Conservation (phyloP, 2,113 vertebrate genomes). For the Manacus vitellinus region DNA sequence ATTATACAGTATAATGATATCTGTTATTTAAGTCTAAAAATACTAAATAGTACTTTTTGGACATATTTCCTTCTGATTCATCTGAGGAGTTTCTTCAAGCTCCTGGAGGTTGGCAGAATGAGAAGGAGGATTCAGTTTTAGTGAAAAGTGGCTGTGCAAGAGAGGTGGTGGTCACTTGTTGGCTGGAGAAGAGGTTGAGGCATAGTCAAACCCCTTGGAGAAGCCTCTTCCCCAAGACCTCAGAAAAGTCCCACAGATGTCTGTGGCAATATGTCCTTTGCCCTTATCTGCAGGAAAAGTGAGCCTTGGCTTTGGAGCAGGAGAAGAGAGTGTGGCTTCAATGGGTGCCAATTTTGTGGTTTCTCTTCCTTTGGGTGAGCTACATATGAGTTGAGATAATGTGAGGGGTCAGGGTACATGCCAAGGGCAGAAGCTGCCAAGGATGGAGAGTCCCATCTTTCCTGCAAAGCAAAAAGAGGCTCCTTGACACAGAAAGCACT, state of each 20-base stretch:
- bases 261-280: neutral
- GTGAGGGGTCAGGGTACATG: rapidly evolving
- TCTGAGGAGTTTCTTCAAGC: neutral
- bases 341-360: rapidly evolving
- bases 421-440: neutral
- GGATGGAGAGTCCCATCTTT: neutral
- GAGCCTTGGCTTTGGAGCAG: rapidly evolving
- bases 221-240: neutral
- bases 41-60: neutral
- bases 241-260: rapidly evolving
- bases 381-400: rapidly evolving
- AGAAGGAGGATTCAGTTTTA: neutral
- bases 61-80: neutral
- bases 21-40: neutral
- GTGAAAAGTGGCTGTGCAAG: neutral
- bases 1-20: neutral
- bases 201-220: neutral
- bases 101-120: neutral
- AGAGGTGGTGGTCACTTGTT: neutral
- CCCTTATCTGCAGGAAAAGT: neutral
- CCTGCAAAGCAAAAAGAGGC: neutral
- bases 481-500: neutral
- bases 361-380: neutral
- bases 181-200: neutral
- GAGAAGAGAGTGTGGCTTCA: neutral